A percentile compares a stretch with the other conserved stretches of the same genome.
Evolutionary conservation across 2,797 vertebrate genomes (phyloP).

Genomic region (Poecilia gillii): DNA sequence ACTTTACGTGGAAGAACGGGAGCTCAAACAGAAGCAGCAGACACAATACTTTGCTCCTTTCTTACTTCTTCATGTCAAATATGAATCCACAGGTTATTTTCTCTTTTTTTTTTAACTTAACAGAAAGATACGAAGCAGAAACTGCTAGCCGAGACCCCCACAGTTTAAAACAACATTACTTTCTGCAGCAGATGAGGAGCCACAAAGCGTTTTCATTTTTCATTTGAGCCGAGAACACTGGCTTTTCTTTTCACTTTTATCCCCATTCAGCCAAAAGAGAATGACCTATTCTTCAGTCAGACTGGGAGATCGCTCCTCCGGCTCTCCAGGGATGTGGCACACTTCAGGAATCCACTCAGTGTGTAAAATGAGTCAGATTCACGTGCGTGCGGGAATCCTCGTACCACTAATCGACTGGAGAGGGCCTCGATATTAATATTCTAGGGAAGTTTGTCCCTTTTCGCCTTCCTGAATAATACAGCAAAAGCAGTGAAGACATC

Average conservation of each 20-base stretch:
- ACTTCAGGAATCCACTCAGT: slow-evolving; percentile 40
- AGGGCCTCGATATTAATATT: slow-evolving; percentile 71
- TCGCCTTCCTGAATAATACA: slow-evolving; percentile 79
- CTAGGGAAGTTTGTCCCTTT: slow-evolving; percentile 75
- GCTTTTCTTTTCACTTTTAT: slow-evolving; percentile 15
- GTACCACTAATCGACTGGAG: slow-evolving; percentile 35
- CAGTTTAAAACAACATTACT: neutral
- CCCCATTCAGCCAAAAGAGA: slow-evolving; percentile 16
- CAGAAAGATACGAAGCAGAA: neutral
- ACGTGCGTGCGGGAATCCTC: slow-evolving; percentile 28
- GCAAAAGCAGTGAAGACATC: slow-evolving; percentile 73
- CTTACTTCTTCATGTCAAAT: slow-evolving; percentile 14
- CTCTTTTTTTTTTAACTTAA: slow-evolving; percentile 6
- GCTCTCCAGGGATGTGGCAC: slow-evolving; percentile 55
- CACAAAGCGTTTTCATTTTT: neutral
- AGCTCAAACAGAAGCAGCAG: slow-evolving; percentile 19
- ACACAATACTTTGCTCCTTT: slow-evolving; percentile 7
- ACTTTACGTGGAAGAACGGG: slow-evolving; percentile 16
- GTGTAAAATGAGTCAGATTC: slow-evolving; percentile 44
- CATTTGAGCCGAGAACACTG: slow-evolving; percentile 1
- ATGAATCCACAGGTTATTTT: neutral
- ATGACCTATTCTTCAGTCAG: slow-evolving; percentile 21
- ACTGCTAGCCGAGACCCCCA: neutral
- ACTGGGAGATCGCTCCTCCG: slow-evolving; percentile 27
- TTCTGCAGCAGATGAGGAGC: slow-evolving; percentile 3